These are phyloP conservation scores for Sebastes schlegelii DNA, from an alignment of 2,113 vertebrate genomes.

Conservation along the genomic window DNA sequence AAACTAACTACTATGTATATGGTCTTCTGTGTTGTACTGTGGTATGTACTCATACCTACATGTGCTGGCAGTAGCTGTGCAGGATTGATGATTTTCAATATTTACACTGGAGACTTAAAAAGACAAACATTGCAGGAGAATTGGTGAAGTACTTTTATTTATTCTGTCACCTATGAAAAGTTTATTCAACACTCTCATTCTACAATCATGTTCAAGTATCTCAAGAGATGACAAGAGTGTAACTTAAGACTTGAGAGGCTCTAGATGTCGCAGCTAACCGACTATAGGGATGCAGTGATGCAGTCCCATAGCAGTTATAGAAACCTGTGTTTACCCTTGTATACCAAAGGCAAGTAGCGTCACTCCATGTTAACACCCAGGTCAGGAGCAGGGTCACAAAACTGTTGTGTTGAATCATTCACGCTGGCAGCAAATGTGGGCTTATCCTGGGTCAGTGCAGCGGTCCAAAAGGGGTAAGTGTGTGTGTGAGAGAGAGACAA, in stretches of 20 bases:
- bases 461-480: neutral
- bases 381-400: constrained; percentile 11
- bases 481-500: constrained; percentile 13
- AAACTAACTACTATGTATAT: neutral
- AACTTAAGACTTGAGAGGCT: neutral
- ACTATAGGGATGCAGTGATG: neutral
- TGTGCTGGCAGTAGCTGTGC: neutral
- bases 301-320: neutral
- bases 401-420: neutral
- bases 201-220: neutral
- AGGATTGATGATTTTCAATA: neutral
- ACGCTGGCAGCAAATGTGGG: constrained; percentile 21
- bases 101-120: neutral
- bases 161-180: neutral
- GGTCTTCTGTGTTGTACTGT: neutral
- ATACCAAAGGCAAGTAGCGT: neutral
- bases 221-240: neutral
- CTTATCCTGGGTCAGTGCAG: constrained; percentile 30
- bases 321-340: constrained; percentile 4
- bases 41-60: too few species aligned
- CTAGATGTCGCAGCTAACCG: neutral
- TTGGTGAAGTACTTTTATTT: neutral
- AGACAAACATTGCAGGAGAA: neutral
- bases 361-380: neutral
- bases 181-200: neutral